Evolutionary conservation across 2,888 invertebrate genomes (phyloP).

Genomic region (Pediacus dermestoides): DNA sequence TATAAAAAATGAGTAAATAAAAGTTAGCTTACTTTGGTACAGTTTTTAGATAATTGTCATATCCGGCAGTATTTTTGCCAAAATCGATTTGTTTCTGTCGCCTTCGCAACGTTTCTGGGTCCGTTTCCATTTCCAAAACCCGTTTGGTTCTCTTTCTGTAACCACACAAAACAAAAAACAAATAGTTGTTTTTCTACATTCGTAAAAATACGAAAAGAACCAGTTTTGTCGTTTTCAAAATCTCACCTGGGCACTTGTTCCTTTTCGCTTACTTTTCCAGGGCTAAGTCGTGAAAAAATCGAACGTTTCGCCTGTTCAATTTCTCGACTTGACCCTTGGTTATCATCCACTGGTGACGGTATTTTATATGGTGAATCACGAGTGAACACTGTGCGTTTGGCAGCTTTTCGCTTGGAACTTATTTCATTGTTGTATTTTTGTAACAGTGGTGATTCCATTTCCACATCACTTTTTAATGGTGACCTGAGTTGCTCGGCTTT

Average conservation of each 20-base stretch:
- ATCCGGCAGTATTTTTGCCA: slow-evolving; percentile 89
- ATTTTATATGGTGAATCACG: slow-evolving; percentile 23
- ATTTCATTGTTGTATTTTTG: slow-evolving; percentile 1
- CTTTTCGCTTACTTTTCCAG: too few relatives aligned
- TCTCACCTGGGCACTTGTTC: too few relatives aligned
- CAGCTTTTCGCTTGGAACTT: slow-evolving; percentile 22
- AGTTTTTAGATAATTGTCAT: slow-evolving; percentile 67
- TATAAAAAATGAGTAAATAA: slow-evolving; percentile 1
- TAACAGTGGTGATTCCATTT: not conserved
- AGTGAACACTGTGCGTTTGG: slow-evolving; percentile 22
- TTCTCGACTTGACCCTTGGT: too few relatives aligned
- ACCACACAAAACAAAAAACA: slow-evolving; percentile 20
- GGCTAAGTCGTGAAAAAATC: too few relatives aligned
- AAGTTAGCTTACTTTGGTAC: slow-evolving; percentile 64
- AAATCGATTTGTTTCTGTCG: slow-evolving; percentile 93
- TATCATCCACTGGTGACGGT: slow-evolving; percentile 8
- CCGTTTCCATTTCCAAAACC: slow-evolving; percentile 61
- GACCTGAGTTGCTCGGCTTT: slow-evolving; percentile 20
- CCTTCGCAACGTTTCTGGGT: slow-evolving; percentile 66
- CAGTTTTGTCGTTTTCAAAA: too few relatives aligned
- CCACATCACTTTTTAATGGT: slow-evolving; percentile 24
- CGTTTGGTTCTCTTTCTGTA: slow-evolving; percentile 13
- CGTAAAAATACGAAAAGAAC: too few relatives aligned
- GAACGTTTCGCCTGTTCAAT: too few relatives aligned
- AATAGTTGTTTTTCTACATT: slow-evolving; percentile 8